A percentile compares a stretch with the other conserved stretches of the same genome.
phyloP scores from a whole-genome alignment of 2,797 vertebrate genomes.

The Phoeniculus purpureus region DNA sequence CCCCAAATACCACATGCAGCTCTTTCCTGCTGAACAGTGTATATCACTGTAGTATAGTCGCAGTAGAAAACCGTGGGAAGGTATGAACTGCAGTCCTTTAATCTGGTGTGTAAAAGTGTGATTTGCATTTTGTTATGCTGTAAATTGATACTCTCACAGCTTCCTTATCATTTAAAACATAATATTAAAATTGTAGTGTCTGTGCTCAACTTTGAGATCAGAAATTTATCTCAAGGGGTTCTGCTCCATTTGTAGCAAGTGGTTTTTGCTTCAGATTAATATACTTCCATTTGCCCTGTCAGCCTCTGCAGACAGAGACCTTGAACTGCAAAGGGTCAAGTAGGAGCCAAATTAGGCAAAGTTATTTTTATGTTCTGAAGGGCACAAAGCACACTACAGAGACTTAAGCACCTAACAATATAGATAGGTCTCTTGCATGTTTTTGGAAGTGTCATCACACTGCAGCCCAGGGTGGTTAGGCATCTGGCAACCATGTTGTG shows the following conservation, averaged over 20 bases:
- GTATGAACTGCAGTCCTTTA: background rate
- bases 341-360: slow-evolving; percentile 31
- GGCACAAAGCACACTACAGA: background rate
- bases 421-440: background rate
- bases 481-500: slow-evolving; percentile 20
- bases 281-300: slow-evolving; percentile 37
- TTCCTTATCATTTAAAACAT: slow-evolving; percentile 23
- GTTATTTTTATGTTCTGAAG: slow-evolving; percentile 53
- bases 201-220: slow-evolving; percentile 12
- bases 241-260: background rate
- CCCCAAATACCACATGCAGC: background rate
- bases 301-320: slow-evolving; percentile 17
- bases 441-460: slow-evolving; percentile 6
- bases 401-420: slow-evolving; percentile 38
- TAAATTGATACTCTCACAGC: background rate
- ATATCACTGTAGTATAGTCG: background rate
- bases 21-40: background rate
- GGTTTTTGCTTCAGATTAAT: slow-evolving; percentile 54
- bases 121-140: slow-evolving; percentile 2
- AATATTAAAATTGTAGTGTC: background rate
- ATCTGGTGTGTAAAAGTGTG: background rate
- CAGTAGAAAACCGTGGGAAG: background rate
- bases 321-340: background rate
- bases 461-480: background rate
- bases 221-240: slow-evolving; percentile 5